Percentiles rank a stretch among this genome's conserved stretches.
Evolutionary conservation across 2,888 invertebrate genomes (phyloP).

Genomic region (Venusia cambrica): DNA sequence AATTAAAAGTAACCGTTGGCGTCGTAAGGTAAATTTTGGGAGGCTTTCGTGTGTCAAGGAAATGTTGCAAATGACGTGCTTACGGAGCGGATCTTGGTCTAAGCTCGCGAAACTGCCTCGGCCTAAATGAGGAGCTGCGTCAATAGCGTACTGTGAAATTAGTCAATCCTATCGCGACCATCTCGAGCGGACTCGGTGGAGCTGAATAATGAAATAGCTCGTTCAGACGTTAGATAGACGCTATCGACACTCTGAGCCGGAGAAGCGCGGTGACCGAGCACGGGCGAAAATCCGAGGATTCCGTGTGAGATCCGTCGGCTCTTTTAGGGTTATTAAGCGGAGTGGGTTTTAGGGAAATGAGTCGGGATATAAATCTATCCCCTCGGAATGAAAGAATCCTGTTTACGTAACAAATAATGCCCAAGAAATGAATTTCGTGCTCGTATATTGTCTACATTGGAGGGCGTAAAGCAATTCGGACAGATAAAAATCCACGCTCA

Average conservation of each 20-base stretch:
- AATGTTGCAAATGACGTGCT: slow-evolving; percentile 67
- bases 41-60: slow-evolving; percentile 42
- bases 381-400: slow-evolving; percentile 55
- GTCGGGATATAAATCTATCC: slow-evolving; percentile 63
- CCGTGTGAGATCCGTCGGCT: slow-evolving; percentile 68
- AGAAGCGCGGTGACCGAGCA: slow-evolving; percentile 49
- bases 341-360: slow-evolving; percentile 78
- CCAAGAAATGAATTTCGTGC: slow-evolving; percentile 64
- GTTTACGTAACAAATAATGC: slow-evolving; percentile 55
- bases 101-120: slow-evolving; percentile 63
- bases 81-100: slow-evolving; percentile 59
- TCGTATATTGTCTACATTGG: slow-evolving; percentile 67
- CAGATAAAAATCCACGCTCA: slow-evolving; percentile 53
- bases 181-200: slow-evolving; percentile 59
- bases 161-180: slow-evolving; percentile 71
- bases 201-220: slow-evolving; percentile 78
- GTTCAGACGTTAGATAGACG: slow-evolving; percentile 56
- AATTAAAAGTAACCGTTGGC: slow-evolving; percentile 51
- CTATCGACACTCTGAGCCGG: slow-evolving; percentile 55
- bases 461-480: slow-evolving; percentile 42
- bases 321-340: slow-evolving; percentile 76
- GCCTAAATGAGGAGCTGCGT: slow-evolving; percentile 66
- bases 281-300: slow-evolving; percentile 70
- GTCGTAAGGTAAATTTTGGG: slow-evolving; percentile 47
- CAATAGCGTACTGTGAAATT: slow-evolving; percentile 69